These are phyloP conservation scores for Passer montanus DNA, from an alignment of 2,113 vertebrate genomes.

Conservation along the genomic window DNA sequence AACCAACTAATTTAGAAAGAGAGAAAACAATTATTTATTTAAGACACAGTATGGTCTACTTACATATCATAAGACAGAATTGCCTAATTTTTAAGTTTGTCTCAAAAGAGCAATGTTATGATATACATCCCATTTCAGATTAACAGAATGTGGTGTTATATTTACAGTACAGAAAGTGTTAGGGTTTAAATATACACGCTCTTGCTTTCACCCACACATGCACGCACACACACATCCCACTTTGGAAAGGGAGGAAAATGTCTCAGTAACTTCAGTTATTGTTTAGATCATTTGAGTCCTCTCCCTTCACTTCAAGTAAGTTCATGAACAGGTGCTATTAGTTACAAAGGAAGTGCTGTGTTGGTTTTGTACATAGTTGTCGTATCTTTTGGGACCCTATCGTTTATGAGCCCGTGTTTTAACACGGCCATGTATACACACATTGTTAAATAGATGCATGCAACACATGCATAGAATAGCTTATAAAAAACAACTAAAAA, in stretches of 20 bases:
- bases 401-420: neutral
- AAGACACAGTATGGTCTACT: conserved; percentile 77
- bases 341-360: conserved; percentile 57
- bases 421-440: conserved; percentile 48
- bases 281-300: neutral
- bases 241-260: conserved; percentile 27
- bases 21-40: conserved; percentile 76
- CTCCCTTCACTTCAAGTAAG: conserved; percentile 63
- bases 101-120: conserved; percentile 72
- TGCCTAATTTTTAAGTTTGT: conserved; percentile 72
- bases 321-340: conserved; percentile 64
- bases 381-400: neutral
- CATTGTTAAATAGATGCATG: conserved; percentile 64
- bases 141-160: conserved; percentile 68
- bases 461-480: conserved; percentile 62
- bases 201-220: conserved; percentile 46
- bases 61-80: conserved; percentile 75
- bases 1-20: conserved; percentile 71
- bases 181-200: conserved; percentile 28
- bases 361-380: conserved; percentile 3
- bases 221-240: neutral
- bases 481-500: conserved; percentile 55
- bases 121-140: conserved; percentile 74
- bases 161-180: conserved; percentile 68
- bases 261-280: neutral